Base-by-base conservation (phyloP, 2,888 invertebrate genomes). In the Eumerus sabulonum region DNA sequence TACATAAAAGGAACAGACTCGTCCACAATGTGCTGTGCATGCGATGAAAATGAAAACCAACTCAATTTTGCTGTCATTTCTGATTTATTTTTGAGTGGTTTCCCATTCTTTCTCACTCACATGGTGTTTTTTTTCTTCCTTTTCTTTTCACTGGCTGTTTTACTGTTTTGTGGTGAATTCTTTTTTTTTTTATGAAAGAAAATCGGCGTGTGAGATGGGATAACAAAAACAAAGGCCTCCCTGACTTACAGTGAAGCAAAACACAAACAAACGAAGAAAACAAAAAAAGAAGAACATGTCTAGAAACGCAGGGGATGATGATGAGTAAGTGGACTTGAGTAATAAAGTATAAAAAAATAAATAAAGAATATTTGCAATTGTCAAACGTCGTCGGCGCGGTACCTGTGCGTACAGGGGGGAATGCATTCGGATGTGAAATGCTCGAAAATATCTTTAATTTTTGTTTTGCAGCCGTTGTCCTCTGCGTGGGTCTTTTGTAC, bases 81-180 rank as follows among this genome's bases (percentile, higher is more conserved):
- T 74, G 70, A 79, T 70, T 79, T 79, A 56, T 64, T 79, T 79
- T 79, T 79, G 79, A 79, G 79, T 79, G 68, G 79, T 79, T 79
- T 79, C 64, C 63, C 62, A 64, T 73, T 73, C 60, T 56, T 54
- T 47, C 40, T 40, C 27, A n/a, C 16, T 14, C 53, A 50, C 13
- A 44, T 17, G 35, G 44, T 14, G 48, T 16, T 54, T n/a, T 40
- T 38, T 11, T 17, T 35, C 9, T 48, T 40, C 11, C 9, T 11
- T 40, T 9, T 40, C 40, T 40, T 5, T 40, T 11, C 3, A 40
- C 11, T 7, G 45, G 17, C 16, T 7, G 19, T 16, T 13, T 17
- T 1, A 27, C 17, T 54, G 57, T 63, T 35, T 36, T 2, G 59
- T 44, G 72, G 57, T 67, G 77, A 72, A 45, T 67, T 57, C 67